Evolutionary conservation across 2,888 invertebrate species (phyloP).

Genomic region (Scaptomyza caliginosa): DNA sequence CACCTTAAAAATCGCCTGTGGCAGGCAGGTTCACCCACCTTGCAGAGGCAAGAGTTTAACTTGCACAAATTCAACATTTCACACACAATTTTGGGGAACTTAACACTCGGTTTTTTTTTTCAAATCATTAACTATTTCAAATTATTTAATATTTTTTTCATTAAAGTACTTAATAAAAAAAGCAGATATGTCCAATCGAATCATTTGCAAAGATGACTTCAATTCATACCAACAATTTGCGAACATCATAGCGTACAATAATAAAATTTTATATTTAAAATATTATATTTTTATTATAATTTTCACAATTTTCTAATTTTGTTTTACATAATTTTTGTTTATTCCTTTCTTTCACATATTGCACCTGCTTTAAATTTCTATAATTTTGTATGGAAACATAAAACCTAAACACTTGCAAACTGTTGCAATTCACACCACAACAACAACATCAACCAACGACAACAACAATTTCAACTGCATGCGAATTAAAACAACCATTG

Average conservation of each 20-base stretch:
- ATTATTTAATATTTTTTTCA: no score
- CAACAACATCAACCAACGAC: slow-evolving; percentile 19
- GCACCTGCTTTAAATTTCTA: slow-evolving; percentile 31
- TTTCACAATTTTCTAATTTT: slow-evolving; percentile 20
- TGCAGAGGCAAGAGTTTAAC: background rate
- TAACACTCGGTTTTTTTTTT: no score
- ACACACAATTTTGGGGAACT: background rate
- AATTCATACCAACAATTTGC: no score
- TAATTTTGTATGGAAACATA: slow-evolving; percentile 34
- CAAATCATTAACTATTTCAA: no score
- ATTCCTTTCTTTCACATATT: slow-evolving; percentile 60
- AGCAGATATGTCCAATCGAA: no score
- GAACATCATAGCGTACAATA: no score
- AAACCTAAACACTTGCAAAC: slow-evolving; percentile 3
- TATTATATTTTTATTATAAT: background rate
- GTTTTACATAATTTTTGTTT: slow-evolving; percentile 32
- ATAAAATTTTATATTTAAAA: background rate
- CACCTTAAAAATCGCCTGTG: background rate
- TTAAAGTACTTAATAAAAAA: no score
- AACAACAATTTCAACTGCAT: slow-evolving; percentile 49
- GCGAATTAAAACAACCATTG: slow-evolving; percentile 30
- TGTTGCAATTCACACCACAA: slow-evolving; percentile 14
- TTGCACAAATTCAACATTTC: background rate
- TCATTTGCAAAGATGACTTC: no score
- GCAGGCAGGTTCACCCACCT: slow-evolving; percentile 3